Conservation (phyloP, 2,888 invertebrate species). For the Panorpa germanica region DNA sequence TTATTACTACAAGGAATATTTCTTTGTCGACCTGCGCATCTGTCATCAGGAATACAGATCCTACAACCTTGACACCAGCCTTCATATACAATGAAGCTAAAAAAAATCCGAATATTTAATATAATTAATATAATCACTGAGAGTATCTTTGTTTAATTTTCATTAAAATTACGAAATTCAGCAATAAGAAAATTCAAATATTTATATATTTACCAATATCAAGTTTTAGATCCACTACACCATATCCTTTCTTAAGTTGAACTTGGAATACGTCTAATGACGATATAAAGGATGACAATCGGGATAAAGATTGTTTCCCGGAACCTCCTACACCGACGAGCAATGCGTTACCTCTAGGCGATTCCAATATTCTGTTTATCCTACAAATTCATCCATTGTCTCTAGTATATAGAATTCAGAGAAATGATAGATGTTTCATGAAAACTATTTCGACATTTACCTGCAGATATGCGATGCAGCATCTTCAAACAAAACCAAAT, state of each 20-base stretch:
- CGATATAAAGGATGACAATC: constrained; percentile 78
- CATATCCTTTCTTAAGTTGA: constrained; percentile 77
- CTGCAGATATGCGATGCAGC: constrained; percentile 85
- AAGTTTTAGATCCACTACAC: constrained; percentile 57
- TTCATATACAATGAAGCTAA: constrained; percentile 63
- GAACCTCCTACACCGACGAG: constrained; percentile 89
- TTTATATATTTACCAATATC: constrained; percentile 27
- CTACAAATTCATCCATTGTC: constrained; percentile 20
- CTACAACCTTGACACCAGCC: constrained; percentile 69
- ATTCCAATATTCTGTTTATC: constrained; percentile 82
- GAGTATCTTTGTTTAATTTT: neutral
- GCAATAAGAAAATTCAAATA: constrained; percentile 3
- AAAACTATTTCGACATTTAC: constrained; percentile 16
- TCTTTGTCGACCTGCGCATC: constrained; percentile 88
- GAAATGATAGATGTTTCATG: neutral
- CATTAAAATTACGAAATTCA: neutral
- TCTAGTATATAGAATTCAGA: neutral
- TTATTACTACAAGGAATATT: constrained; percentile 75
- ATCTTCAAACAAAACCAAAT: constrained; percentile 85
- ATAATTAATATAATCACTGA: constrained; percentile 2
- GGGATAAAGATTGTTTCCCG: constrained; percentile 81
- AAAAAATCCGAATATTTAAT: constrained; percentile 10
- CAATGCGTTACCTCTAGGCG: constrained; percentile 80
- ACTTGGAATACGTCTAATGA: constrained; percentile 86
- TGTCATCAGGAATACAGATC: constrained; percentile 79